These are phyloP conservation scores for Syngnathoides biaculeatus DNA, from an alignment of 2,113 vertebrate species.

Conservation along the genomic window DNA sequence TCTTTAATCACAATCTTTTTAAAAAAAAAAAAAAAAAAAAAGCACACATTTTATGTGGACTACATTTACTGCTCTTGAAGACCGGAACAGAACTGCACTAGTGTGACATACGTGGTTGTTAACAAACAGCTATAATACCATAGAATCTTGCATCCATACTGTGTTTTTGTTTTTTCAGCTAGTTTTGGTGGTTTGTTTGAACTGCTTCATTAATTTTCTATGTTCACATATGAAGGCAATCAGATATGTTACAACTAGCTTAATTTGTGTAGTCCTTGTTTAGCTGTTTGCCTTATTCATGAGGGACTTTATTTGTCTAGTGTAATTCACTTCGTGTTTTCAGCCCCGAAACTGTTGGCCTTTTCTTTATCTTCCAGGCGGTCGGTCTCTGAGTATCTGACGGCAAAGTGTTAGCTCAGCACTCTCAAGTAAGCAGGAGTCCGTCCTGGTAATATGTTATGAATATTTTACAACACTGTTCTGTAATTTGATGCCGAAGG, in stretches of 20 bases:
- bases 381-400: constrained; percentile 39
- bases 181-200: not conserved
- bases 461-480: constrained; percentile 69
- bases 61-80: not conserved
- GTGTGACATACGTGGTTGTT: not conserved
- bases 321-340: constrained; percentile 21
- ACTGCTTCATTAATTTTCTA: constrained; percentile 9
- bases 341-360: constrained; percentile 22
- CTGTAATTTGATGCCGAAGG: constrained; percentile 52
- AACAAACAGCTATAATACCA: not conserved
- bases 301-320: constrained; percentile 13
- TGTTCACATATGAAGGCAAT: constrained; percentile 15
- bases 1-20: not conserved
- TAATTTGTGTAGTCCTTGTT: not conserved
- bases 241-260: not conserved
- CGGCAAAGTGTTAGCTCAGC: constrained; percentile 66
- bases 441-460: constrained; percentile 54
- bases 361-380: constrained; percentile 32
- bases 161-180: not conserved
- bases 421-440: constrained; percentile 54
- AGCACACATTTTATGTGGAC: not conserved
- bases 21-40: too few species aligned
- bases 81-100: not conserved
- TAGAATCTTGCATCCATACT: not conserved
- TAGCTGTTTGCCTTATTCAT: constrained; percentile 6